These are phyloP conservation scores for Lytechinus variegatus DNA, from an alignment of 35 echinoderm and acorn worm genomes.

Conservation along the genomic window DNA sequence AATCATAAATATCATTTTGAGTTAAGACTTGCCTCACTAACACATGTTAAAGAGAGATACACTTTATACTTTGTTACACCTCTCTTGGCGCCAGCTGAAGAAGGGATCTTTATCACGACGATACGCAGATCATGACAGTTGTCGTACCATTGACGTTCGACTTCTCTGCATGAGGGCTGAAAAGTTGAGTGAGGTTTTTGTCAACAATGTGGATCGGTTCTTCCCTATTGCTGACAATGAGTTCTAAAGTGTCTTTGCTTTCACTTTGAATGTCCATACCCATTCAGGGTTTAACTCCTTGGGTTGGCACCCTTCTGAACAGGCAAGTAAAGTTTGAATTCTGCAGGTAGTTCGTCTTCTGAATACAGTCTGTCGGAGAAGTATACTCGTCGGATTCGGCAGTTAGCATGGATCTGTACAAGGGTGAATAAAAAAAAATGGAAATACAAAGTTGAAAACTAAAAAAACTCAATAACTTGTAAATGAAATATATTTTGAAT, in stretches of 20 bases:
- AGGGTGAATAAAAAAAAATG: not conserved
- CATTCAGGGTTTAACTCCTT: not conserved
- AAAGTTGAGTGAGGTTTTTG: not conserved
- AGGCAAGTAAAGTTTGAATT: conserved; percentile 93
- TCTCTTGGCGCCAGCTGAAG: not conserved
- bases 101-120: not conserved
- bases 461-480: no score
- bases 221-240: conserved; percentile 10
- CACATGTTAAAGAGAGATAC: not conserved
- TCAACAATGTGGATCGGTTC: not conserved
- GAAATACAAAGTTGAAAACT: not conserved
- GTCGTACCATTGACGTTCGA: not conserved
- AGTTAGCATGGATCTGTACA: conserved; percentile 89
- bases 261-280: not conserved
- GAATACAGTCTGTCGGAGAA: conserved; percentile 90
- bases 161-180: not conserved
- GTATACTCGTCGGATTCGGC: conserved; percentile 86
- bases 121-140: not conserved
- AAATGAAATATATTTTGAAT: no score
- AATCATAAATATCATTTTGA: conserved; percentile 1
- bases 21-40: not conserved
- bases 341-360: conserved; percentile 89
- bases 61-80: not conserved
- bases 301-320: conserved; percentile 54
- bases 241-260: not conserved